phyloP scores from a whole-genome alignment of 2,797 vertebrate species.

The Thamnophis elegans region DNA sequence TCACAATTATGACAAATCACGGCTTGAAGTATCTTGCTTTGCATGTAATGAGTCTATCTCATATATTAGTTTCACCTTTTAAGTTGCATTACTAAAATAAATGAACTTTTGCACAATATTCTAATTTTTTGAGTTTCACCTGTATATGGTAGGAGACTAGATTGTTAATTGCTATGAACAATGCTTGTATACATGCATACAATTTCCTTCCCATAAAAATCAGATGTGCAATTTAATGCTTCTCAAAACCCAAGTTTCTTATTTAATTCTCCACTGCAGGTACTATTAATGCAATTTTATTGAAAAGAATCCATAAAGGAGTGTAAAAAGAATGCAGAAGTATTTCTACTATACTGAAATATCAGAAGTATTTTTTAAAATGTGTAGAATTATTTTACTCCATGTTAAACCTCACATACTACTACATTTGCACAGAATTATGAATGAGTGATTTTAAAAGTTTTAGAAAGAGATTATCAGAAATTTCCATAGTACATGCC shows the following conservation, averaged over 20 bases:
- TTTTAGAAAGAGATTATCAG: background rate
- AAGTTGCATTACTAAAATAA: no score
- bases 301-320: background rate
- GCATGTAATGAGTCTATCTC: no score
- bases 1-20: no score
- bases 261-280: background rate
- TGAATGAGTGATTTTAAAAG: background rate
- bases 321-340: constrained; percentile 16
- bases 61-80: no score
- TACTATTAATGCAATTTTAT: background rate
- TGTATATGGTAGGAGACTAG: background rate
- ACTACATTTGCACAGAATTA: background rate
- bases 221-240: background rate
- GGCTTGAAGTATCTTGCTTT: no score
- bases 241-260: background rate
- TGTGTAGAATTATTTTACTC: background rate
- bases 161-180: background rate
- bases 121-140: no score
- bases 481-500: background rate
- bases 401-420: background rate
- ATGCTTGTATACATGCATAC: background rate
- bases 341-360: background rate
- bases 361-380: background rate
- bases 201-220: background rate
- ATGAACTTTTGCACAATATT: no score